phyloP scores from a whole-genome alignment of 2,797 vertebrate genomes.

The Petrocephalus sullivani region DNA sequence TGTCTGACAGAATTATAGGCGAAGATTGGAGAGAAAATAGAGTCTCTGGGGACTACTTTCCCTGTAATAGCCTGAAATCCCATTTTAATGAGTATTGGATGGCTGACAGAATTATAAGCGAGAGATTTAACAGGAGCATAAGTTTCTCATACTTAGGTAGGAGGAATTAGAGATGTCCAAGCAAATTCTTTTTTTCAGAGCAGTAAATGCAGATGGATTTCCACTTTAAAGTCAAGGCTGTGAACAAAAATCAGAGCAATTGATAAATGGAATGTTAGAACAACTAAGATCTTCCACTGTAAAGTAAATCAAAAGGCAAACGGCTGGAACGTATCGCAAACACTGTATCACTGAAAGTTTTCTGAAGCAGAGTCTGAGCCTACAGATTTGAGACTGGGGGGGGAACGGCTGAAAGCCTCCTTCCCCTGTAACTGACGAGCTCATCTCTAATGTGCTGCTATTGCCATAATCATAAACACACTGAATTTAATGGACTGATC shows the following conservation, averaged over 20 bases:
- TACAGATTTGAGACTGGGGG: neutral
- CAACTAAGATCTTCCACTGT: neutral
- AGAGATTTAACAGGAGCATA: neutral
- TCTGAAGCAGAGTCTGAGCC: neutral
- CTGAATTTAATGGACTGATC: neutral
- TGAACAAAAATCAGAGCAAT: neutral
- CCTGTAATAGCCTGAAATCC: constrained; percentile 73
- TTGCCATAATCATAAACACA: constrained; percentile 8
- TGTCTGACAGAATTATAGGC: constrained; percentile 79
- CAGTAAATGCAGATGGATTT: neutral
- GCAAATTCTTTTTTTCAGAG: neutral
- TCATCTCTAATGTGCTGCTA: constrained; percentile 3
- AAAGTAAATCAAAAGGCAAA: neutral
- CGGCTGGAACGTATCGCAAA: neutral
- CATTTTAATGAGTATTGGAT: constrained; percentile 78
- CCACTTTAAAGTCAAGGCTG: neutral
- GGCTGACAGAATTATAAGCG: constrained; percentile 41
- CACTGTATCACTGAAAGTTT: neutral
- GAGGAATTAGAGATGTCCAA: neutral
- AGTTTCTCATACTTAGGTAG: neutral
- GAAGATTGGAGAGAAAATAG: constrained; percentile 64
- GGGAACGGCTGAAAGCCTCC: neutral
- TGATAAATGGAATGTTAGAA: neutral
- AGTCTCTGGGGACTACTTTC: constrained; percentile 68
- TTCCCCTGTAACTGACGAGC: constrained; percentile 4